These are phyloP conservation scores for Monopterus albus DNA, from an alignment of 2,113 vertebrate genomes.

Conservation along the genomic window DNA sequence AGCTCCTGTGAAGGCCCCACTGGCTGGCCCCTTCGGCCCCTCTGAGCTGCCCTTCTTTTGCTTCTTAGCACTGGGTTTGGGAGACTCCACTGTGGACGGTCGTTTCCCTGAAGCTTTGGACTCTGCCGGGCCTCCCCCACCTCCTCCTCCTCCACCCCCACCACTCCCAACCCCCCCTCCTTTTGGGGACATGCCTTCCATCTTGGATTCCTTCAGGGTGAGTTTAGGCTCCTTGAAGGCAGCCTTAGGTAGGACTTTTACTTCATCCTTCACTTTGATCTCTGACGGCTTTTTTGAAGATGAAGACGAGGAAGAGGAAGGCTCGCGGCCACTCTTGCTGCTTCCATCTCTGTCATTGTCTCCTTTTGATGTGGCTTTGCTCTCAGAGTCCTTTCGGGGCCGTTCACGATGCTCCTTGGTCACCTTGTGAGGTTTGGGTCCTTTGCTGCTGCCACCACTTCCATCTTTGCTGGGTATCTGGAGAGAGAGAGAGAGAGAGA, in stretches of 20 bases:
- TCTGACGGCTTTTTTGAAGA: conserved; percentile 89
- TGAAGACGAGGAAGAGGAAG: conserved; percentile 76
- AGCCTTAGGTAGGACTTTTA: conserved; percentile 91
- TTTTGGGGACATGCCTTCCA: conserved; percentile 94
- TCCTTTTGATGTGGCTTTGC: conserved; percentile 88
- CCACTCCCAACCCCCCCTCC: conserved; percentile 86
- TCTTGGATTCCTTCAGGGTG: conserved; percentile 94
- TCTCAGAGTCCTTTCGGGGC: conserved; percentile 96
- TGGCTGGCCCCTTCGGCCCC: conserved; percentile 79
- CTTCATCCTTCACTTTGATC: conserved; percentile 93
- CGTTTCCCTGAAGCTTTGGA: conserved; percentile 91
- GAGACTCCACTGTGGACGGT: conserved; percentile 90
- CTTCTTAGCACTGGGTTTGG: conserved; percentile 94
- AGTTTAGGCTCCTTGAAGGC: conserved; percentile 98
- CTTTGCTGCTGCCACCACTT: conserved; percentile 84
- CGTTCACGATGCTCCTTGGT: conserved; percentile 96
- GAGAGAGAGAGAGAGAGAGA: too few species aligned
- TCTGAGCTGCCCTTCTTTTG: conserved; percentile 94
- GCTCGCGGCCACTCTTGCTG: conserved; percentile 78
- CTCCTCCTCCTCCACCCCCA: conserved; percentile 80
- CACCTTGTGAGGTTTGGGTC: conserved; percentile 92
- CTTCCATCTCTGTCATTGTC: conserved; percentile 87
- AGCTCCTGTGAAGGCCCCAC: conserved; percentile 81
- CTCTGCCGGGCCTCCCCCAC: conserved; percentile 76
- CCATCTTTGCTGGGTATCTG: conserved; percentile 85